Evolutionary conservation across 2,113 vertebrate species (phyloP).

Genomic region (Scalopus aquaticus): DNA sequence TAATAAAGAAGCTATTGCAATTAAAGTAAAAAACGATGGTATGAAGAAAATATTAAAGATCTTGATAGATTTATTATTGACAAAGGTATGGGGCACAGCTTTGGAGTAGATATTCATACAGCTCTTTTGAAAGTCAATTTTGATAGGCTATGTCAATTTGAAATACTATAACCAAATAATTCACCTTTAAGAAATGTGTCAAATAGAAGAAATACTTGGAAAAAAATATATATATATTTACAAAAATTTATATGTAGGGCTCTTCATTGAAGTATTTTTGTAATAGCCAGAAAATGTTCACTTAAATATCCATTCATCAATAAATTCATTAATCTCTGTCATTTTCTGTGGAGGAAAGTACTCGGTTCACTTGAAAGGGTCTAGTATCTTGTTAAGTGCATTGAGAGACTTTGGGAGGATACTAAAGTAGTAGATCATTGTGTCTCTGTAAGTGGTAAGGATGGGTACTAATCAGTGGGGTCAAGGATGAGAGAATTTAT

Average conservation of each 20-base stretch:
- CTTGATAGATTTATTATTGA: background rate
- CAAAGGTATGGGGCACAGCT: background rate
- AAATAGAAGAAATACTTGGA: background rate
- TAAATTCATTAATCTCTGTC: background rate
- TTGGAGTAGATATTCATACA: background rate
- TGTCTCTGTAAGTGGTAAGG: no score
- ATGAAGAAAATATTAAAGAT: constrained; percentile 10
- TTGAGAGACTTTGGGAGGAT: no score
- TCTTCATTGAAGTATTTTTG: background rate
- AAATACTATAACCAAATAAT: background rate
- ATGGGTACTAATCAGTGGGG: no score
- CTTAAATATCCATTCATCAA: background rate
- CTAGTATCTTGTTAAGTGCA: no score
- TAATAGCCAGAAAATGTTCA: background rate
- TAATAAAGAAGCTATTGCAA: background rate
- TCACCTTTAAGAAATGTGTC: background rate
- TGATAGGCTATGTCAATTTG: background rate
- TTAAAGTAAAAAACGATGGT: background rate
- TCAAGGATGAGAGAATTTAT: no score
- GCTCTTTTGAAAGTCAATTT: background rate
- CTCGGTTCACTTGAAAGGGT: no score
- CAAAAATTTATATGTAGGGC: background rate
- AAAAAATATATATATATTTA: background rate
- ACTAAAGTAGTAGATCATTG: no score
- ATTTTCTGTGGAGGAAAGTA: no score